These are phyloP conservation scores for Dryocosmus kuriphilus DNA, from an alignment of 2,888 invertebrate species.

Conservation along the genomic window DNA sequence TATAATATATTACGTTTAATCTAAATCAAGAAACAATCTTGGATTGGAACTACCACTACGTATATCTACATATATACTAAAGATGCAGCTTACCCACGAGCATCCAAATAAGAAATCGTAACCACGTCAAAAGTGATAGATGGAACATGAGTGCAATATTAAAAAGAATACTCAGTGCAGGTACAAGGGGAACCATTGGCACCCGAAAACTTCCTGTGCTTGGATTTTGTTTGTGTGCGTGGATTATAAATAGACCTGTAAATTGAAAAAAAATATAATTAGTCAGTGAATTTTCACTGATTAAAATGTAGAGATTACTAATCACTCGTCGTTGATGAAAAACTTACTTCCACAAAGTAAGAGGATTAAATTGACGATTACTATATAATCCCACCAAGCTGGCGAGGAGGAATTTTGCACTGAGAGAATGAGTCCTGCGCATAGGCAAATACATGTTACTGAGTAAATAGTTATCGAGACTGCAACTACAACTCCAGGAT, in stretches of 20 bases:
- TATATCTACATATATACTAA: too few species aligned
- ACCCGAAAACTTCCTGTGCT: constrained; percentile 85
- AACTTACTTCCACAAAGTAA: constrained; percentile 83
- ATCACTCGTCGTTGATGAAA: background rate
- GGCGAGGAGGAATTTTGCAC: constrained; percentile 62
- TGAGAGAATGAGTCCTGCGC: constrained; percentile 78
- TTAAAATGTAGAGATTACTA: too few species aligned
- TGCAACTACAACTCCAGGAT: constrained; percentile 87
- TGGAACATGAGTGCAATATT: constrained; percentile 92
- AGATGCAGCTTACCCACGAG: constrained; percentile 82
- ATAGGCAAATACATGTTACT: constrained; percentile 84
- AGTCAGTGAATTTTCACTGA: too few species aligned
- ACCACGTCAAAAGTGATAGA: constrained; percentile 89
- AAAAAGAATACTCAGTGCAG: constrained; percentile 88
- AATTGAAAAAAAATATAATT: background rate
- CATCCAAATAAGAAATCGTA: constrained; percentile 93
- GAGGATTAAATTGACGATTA: constrained; percentile 82
- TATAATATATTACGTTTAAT: background rate
- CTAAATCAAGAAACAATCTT: too few species aligned
- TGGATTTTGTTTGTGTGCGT: constrained; percentile 87
- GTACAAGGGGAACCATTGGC: constrained; percentile 89
- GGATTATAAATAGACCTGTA: constrained; percentile 85
- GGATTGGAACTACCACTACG: too few species aligned
- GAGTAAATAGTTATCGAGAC: constrained; percentile 86
- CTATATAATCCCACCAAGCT: constrained; percentile 85